Conservation (phyloP, 2,888 invertebrate species). For the Euzetes globulus region DNA sequence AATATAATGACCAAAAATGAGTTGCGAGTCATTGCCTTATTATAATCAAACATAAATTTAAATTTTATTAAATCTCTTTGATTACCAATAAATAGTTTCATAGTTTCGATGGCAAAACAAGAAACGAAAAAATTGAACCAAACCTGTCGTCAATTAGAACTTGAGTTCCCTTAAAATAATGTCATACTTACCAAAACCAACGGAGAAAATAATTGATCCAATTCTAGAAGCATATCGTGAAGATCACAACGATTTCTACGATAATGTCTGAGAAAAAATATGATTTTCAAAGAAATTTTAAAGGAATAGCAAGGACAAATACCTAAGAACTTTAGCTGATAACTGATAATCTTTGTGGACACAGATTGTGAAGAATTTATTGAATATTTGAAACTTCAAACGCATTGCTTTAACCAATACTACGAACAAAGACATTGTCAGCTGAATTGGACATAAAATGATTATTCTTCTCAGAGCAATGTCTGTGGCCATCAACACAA, state of each 20-base stretch:
- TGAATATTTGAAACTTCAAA: not conserved
- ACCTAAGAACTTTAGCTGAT: not conserved
- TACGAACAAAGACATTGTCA: not conserved
- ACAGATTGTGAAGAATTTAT: not conserved
- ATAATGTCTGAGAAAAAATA: too few species aligned
- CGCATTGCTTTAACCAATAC: not conserved
- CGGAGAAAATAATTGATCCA: not conserved
- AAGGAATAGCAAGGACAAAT: too few species aligned
- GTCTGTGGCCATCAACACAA: not conserved
- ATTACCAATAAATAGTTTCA: not conserved
- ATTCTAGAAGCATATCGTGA: not conserved
- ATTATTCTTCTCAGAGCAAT: not conserved
- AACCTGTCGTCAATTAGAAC: too few species aligned
- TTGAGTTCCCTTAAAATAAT: too few species aligned
- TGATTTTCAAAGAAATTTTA: too few species aligned
- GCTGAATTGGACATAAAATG: not conserved
- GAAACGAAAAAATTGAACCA: not conserved
- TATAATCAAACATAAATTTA: too few species aligned
- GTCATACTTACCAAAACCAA: too few species aligned
- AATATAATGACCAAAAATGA: not conserved
- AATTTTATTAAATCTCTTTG: too few species aligned
- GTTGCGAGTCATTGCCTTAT: not conserved
- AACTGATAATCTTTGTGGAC: not conserved
- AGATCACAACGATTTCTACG: not conserved
- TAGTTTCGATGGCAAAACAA: not conserved